These are phyloP conservation scores for Clanis bilineata DNA, from an alignment of 2,888 invertebrate species.

Conservation along the genomic window DNA sequence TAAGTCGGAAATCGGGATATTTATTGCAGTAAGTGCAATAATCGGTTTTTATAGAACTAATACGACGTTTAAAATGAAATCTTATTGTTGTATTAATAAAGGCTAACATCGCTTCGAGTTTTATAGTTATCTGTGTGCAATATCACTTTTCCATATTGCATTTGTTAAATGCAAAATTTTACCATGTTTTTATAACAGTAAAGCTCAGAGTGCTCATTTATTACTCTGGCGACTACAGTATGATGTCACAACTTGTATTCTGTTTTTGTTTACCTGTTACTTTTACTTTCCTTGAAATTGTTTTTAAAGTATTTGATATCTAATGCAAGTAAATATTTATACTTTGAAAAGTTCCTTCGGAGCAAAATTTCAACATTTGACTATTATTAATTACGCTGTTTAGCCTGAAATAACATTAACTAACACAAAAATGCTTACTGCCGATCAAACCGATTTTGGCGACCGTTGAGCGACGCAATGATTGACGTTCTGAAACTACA, in stretches of 20 bases:
- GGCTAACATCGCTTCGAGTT: not conserved
- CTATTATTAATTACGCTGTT: too few relatives aligned
- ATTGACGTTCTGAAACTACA: too few relatives aligned
- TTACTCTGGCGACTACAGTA: not conserved
- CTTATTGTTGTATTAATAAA: not conserved
- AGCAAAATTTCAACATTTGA: too few relatives aligned
- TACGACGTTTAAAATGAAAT: not conserved
- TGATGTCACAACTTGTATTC: not conserved
- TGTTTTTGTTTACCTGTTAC: conserved; percentile 3
- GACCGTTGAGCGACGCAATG: too few relatives aligned
- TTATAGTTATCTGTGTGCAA: conserved; percentile 27
- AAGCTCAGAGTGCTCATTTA: not conserved
- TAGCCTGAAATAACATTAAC: too few relatives aligned
- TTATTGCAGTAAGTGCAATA: conserved; percentile 8
- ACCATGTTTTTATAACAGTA: not conserved
- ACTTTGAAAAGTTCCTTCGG: not conserved
- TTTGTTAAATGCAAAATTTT: not conserved
- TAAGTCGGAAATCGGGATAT: conserved; percentile 1
- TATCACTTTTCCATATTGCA: conserved; percentile 25
- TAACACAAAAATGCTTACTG: too few relatives aligned
- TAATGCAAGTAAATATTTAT: not conserved
- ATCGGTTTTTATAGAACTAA: not conserved
- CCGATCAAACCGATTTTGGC: too few relatives aligned
- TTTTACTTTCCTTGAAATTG: not conserved
- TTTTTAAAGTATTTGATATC: not conserved